These are phyloP conservation scores for Eurystomus glaucurus DNA, from an alignment of 2,797 vertebrate genomes.

Conservation along the genomic window DNA sequence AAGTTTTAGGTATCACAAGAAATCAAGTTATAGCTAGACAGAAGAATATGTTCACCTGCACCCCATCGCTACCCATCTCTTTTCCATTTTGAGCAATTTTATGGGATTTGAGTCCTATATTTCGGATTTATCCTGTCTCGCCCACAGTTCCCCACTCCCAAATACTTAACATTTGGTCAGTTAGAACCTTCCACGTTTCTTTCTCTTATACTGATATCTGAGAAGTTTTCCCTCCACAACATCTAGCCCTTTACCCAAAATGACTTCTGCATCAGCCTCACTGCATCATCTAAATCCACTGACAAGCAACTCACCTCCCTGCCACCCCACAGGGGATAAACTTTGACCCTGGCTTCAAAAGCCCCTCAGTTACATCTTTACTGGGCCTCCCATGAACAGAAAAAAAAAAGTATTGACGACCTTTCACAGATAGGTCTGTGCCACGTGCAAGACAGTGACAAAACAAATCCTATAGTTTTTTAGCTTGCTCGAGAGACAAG, in stretches of 20 bases:
- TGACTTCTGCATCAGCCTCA: not conserved
- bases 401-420: not conserved
- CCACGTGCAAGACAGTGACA: fast-evolving
- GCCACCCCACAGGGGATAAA: not conserved
- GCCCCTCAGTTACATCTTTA: not conserved
- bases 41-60: not conserved
- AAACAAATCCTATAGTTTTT: not conserved
- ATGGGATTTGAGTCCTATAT: not conserved
- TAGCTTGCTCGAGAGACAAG: not conserved
- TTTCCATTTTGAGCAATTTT: not conserved
- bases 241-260: not conserved
- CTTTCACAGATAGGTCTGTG: not conserved
- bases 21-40: not conserved
- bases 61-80: not conserved
- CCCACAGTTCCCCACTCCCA: not conserved
- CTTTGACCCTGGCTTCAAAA: not conserved
- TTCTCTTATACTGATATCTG: not conserved
- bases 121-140: not conserved
- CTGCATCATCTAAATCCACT: not conserved
- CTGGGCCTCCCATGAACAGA: not conserved
- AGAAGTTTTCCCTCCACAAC: not conserved
- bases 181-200: not conserved
- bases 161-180: not conserved
- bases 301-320: not conserved
- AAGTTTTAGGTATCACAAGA: not conserved